These are phyloP conservation scores for Mastigias papua DNA, from an alignment of 30 jellyfish, hydroid and myxozoan genomes.

Conservation along the genomic window DNA sequence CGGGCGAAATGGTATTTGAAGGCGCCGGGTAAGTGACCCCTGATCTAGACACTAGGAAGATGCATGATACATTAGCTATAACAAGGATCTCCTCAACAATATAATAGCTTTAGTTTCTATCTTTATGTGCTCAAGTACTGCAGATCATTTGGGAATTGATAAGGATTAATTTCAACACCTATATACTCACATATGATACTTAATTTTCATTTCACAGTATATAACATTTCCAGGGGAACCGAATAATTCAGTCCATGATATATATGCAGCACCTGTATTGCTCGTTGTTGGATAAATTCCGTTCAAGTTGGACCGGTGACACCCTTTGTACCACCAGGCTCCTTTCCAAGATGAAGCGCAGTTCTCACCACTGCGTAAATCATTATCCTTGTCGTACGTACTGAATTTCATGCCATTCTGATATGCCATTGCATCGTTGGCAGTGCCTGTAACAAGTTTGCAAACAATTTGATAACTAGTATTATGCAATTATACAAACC, in stretches of 20 bases:
- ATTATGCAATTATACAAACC: too few relatives aligned
- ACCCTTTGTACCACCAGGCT: slow-evolving; percentile 69
- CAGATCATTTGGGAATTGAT: not conserved
- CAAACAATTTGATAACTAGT: not conserved
- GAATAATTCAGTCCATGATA: slow-evolving; percentile 16
- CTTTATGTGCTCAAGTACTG: not conserved
- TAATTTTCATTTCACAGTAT: slow-evolving; percentile 38
- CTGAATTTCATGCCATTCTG: slow-evolving; percentile 70
- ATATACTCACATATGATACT: slow-evolving; percentile 15
- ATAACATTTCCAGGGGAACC: slow-evolving; percentile 11
- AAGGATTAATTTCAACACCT: not conserved
- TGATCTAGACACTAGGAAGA: too few relatives aligned
- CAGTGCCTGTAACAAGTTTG: slow-evolving; percentile 40
- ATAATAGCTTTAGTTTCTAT: too few relatives aligned
- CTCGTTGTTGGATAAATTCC: slow-evolving; percentile 53
- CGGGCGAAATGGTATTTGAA: too few relatives aligned
- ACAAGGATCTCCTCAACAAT: too few relatives aligned
- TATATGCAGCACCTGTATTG: slow-evolving; percentile 38
- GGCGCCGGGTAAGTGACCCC: too few relatives aligned
- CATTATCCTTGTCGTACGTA: slow-evolving; percentile 71
- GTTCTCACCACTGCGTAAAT: not conserved
- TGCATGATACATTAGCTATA: too few relatives aligned
- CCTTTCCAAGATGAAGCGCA: slow-evolving; percentile 55
- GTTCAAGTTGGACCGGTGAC: slow-evolving; percentile 48
- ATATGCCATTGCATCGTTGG: slow-evolving; percentile 38